Evolutionary conservation across 1,140 invertebrate species (phyloP), one percentile per base, ranked within the genome.

Genomic region (Colletes gigas): DNA sequence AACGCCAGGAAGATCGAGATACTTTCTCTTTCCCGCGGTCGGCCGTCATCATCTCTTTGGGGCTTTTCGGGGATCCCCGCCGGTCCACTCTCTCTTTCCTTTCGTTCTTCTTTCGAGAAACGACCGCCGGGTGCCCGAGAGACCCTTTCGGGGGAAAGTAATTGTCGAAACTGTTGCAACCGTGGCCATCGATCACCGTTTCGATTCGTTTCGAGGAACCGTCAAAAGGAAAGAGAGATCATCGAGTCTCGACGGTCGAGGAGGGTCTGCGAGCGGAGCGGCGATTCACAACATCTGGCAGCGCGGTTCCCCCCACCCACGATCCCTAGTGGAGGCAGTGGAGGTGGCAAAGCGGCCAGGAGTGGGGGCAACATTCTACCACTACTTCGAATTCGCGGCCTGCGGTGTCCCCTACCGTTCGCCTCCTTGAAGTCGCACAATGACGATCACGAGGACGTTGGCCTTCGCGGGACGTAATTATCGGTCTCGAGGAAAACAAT

Each of bases 271-370:
- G 81, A 75, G 72, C 54, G 74, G 75, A 77, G 72, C 81, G 79
- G 62, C 78, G 77, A 88, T 84, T 69, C 78, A 60, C 63, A 62
- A 84, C 78, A 87, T 87, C 81, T 87, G 86, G 87, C 70, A 57
- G 41, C 50, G 8, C 21, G 17, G 14, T 57, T 44, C 66, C 77
- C 70, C 79, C 78, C 68, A 68, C 19, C 15, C 17, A 5, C n/a
- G 59, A 55, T 41, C 10, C 50, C 55, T 3, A 44, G 12, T 44
- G n/a, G n/a, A n/a, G n/a, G n/a, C 17, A 12, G 55, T 85, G 89
- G 84, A 79, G 79, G 83, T 83, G 81, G 81, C 44, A 82, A 72
- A 74, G 44, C 10, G 44, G 52, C 39, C 39, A 17, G 66, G 57
- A 75, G 85, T 76, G 81, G 78, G 70, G 82, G 76, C 52, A 88